Conservation (phyloP, 2,888 invertebrate genomes). For the Apomyelois bistriatella region DNA sequence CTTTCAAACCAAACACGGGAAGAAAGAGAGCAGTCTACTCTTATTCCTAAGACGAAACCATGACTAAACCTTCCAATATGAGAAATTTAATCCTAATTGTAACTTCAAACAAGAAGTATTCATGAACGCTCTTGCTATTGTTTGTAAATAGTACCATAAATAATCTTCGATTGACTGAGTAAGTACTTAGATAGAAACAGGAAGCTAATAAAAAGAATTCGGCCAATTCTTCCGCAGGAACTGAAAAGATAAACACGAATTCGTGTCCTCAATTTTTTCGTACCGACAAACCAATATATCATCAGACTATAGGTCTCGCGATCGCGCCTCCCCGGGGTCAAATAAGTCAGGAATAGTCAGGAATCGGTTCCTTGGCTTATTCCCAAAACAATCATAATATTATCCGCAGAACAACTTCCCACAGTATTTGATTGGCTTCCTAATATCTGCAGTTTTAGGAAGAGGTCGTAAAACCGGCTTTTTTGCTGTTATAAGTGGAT, state of each 20-base stretch:
- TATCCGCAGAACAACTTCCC: slow-evolving; percentile 38
- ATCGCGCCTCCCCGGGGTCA: slow-evolving; percentile 57
- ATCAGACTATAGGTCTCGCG: slow-evolving; percentile 29
- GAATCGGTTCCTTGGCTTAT: slow-evolving; percentile 57
- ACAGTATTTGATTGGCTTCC: slow-evolving; percentile 28
- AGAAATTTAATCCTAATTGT: too few relatives aligned
- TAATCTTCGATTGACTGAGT: too few relatives aligned
- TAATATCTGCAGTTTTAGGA: slow-evolving; percentile 16
- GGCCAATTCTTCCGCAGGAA: slow-evolving; percentile 1
- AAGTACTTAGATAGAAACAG: not conserved
- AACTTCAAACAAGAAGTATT: too few relatives aligned
- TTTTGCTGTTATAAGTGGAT: not conserved
- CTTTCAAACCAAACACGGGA: too few relatives aligned
- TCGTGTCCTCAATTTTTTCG: not conserved
- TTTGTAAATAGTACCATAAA: too few relatives aligned
- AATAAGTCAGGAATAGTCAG: slow-evolving; percentile 64
- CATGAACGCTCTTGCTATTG: too few relatives aligned
- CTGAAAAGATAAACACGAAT: not conserved
- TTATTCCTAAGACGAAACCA: too few relatives aligned
- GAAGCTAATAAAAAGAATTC: not conserved
- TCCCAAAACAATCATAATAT: slow-evolving; percentile 72
- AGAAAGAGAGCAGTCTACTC: too few relatives aligned
- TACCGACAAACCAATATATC: slow-evolving; percentile 6
- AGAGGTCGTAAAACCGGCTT: not conserved
- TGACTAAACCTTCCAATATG: too few relatives aligned